phyloP scores from a whole-genome alignment of 1,140 invertebrate species.

The Rhizoglyphus robini region DNA sequence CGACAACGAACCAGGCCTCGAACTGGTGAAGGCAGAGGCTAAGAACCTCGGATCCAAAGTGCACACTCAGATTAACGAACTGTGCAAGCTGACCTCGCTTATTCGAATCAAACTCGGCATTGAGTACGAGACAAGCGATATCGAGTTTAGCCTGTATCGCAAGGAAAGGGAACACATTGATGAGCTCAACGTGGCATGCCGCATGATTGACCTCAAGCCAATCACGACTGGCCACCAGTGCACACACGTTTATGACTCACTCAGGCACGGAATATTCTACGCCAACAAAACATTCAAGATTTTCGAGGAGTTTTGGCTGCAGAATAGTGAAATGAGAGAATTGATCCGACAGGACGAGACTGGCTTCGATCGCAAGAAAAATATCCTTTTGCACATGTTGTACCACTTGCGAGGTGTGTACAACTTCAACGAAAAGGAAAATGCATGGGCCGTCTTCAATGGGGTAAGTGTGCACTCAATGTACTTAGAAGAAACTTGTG shows the following conservation, averaged over 20 bases:
- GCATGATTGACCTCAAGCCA: neutral
- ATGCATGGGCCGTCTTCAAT: slow-evolving; percentile 13
- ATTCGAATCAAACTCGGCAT: slow-evolving; percentile 11
- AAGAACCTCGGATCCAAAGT: neutral
- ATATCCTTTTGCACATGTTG: slow-evolving; percentile 3
- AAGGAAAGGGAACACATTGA: neutral
- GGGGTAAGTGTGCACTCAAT: neutral
- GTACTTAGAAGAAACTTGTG: neutral
- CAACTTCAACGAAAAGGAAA: neutral
- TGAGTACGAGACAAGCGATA: neutral
- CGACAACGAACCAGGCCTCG: neutral
- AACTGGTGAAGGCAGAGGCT: neutral
- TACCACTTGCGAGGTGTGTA: slow-evolving; percentile 3
- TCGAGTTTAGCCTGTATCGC: neutral
- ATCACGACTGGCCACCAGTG: neutral
- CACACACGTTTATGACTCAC: neutral
- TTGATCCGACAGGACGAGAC: slow-evolving; percentile 5
- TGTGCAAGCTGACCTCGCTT: neutral
- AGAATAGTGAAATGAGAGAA: neutral
- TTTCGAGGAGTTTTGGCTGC: slow-evolving; percentile 13
- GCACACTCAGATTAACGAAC: neutral
- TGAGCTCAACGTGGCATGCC: neutral
- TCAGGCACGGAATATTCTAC: slow-evolving; percentile 15
- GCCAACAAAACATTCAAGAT: slow-evolving; percentile 17
- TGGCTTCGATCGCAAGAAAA: neutral